phyloP scores from a whole-genome alignment of 2,888 invertebrate genomes.

The Resseliella maxima region DNA sequence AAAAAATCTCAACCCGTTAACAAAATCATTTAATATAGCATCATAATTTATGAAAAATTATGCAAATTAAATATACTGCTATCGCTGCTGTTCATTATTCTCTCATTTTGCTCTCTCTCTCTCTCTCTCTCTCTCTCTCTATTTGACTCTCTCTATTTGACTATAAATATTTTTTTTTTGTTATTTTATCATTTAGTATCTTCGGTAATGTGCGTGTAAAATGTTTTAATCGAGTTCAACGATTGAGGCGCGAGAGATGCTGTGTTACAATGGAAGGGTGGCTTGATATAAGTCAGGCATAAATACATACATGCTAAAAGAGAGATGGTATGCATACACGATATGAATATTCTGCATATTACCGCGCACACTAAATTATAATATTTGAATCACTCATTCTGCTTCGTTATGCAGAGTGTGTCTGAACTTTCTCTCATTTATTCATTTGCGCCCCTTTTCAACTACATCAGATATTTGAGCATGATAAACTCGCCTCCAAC shows the following conservation, averaged over 20 bases:
- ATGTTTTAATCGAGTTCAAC: constrained; percentile 27
- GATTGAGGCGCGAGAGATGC: not conserved
- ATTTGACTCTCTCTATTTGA: too few relatives aligned
- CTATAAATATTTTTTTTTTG: not conserved
- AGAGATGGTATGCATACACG: not conserved
- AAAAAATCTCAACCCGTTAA: constrained; percentile 55
- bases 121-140: constrained; percentile 18
- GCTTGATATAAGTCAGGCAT: not conserved
- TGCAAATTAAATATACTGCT: constrained; percentile 53
- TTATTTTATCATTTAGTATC: constrained; percentile 53
- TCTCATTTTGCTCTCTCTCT: not conserved
- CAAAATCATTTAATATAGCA: constrained; percentile 47
- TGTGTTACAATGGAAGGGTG: constrained; percentile 21
- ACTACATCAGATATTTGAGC: not conserved
- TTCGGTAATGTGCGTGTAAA: constrained; percentile 38
- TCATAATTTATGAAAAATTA: constrained; percentile 47
- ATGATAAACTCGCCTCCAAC: not conserved
- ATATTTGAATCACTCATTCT: not conserved
- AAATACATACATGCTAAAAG: not conserved
- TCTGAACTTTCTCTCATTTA: not conserved
- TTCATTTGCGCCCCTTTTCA: constrained; percentile 24
- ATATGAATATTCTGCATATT: not conserved
- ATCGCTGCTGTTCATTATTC: constrained; percentile 40
- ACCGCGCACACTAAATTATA: not conserved
- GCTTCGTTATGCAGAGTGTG: not conserved